Conservation (phyloP, 2,797 vertebrate species). For the Austrolebias charrua region DNA sequence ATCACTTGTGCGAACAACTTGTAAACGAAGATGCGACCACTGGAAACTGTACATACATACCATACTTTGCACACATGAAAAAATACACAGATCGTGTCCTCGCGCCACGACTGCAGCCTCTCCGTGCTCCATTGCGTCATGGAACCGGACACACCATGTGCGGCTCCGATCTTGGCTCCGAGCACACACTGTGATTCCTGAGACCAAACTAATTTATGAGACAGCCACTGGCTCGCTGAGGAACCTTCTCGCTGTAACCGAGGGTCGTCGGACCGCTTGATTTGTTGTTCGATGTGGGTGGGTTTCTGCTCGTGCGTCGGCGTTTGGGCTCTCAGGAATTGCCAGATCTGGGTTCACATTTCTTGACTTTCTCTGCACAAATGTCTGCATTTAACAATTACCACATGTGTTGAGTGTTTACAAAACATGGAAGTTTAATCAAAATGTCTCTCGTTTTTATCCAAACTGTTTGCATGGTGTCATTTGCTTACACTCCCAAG, state of each 20-base stretch:
- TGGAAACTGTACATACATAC: conserved; percentile 27
- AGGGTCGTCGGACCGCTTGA: conserved; percentile 22
- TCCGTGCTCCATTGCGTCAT: conserved; percentile 64
- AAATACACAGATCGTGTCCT: conserved; percentile 55
- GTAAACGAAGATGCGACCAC: conserved; percentile 14
- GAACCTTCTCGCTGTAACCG: conserved; percentile 16
- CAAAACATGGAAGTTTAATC: conserved; percentile 68
- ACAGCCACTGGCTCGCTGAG: conserved; percentile 32
- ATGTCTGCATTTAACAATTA: conserved; percentile 52
- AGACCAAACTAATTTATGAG: conserved; percentile 51
- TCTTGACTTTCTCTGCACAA: conserved; percentile 32
- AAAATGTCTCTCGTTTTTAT: conserved; percentile 67
- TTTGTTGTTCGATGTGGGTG: conserved; percentile 52
- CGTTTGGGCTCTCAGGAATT: conserved; percentile 17
- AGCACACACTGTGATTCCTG: conserved; percentile 32
- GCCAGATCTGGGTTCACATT: conserved; percentile 29
- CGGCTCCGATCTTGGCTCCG: conserved; percentile 47
- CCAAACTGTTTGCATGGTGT: conserved; percentile 66
- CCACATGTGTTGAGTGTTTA: conserved; percentile 73
- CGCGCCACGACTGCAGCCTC: conserved; percentile 44
- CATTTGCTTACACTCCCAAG: conserved; percentile 68
- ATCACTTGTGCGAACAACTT: conserved; percentile 32
- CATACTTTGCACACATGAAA: conserved; percentile 29
- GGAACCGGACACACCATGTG: conserved; percentile 56
- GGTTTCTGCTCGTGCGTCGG: conserved; percentile 42